These are phyloP conservation scores for Setophaga petechia DNA, from an alignment of 2,113 vertebrate genomes.

Conservation along the genomic window DNA sequence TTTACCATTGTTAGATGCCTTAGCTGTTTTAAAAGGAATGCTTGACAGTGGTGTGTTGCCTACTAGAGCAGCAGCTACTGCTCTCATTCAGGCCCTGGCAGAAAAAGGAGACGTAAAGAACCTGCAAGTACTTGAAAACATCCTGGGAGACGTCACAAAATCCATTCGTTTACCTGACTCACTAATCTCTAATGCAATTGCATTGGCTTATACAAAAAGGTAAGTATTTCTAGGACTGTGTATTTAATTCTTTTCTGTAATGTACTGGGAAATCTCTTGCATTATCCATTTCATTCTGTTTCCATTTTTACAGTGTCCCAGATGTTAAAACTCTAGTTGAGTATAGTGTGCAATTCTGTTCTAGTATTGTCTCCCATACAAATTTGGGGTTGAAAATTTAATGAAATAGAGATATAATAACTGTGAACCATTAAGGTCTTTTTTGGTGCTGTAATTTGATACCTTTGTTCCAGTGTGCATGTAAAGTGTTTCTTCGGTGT, in stretches of 20 bases:
- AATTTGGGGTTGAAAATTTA: background rate
- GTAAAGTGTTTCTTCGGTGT: background rate
- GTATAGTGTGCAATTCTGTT: background rate
- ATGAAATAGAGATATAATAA: background rate
- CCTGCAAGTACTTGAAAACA: constrained; percentile 75
- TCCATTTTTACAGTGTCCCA: background rate
- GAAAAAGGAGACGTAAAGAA: constrained; percentile 75
- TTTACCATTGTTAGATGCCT: constrained; percentile 73
- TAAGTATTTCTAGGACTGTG: constrained; percentile 69
- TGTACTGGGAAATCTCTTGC: background rate
- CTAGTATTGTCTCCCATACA: background rate
- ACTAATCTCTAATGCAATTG: constrained; percentile 83
- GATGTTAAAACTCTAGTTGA: background rate
- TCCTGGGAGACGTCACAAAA: constrained; percentile 52
- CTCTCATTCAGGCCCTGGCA: constrained; percentile 77
- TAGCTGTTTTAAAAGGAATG: constrained; percentile 70
- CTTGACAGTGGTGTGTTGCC: constrained; percentile 73
- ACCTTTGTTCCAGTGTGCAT: background rate
- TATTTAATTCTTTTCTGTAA: background rate
- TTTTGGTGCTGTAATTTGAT: background rate
- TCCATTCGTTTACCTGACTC: constrained; percentile 74
- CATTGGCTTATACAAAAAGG: constrained; percentile 84
- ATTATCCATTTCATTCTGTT: background rate
- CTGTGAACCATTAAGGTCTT: background rate
- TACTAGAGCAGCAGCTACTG: constrained; percentile 53